A percentile compares a stretch with the other conserved stretches of the same genome.
Conservation (phyloP, 1,140 invertebrate species). For the Zaprionus capensis region DNA sequence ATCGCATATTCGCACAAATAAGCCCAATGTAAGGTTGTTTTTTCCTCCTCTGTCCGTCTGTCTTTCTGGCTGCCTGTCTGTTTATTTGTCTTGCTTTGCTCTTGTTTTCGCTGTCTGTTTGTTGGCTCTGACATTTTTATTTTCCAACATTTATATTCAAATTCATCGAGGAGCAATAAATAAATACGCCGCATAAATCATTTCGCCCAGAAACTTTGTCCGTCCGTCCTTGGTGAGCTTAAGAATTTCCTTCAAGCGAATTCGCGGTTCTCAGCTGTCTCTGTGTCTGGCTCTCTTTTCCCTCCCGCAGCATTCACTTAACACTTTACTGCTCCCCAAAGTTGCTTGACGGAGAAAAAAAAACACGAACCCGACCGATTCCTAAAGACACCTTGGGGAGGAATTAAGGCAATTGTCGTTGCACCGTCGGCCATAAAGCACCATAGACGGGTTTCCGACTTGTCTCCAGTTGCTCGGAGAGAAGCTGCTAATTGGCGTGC, state of each 20-base stretch:
- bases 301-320: conserved; percentile 42
- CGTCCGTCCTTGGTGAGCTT: conserved; percentile 10
- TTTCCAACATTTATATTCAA: conserved; percentile 59
- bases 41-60: not conserved
- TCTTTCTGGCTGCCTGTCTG: not conserved
- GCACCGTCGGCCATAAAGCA: conserved; percentile 20
- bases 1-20: conserved; percentile 55
- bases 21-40: conserved; percentile 19
- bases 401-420: conserved; percentile 66
- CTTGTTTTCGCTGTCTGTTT: conserved; percentile 15
- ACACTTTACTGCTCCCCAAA: conserved; percentile 1
- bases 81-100: conserved; percentile 8
- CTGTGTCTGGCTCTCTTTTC: conserved; percentile 28
- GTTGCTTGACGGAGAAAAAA: conserved; percentile 13
- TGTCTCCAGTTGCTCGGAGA: conserved; percentile 10
- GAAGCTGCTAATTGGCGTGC: conserved; percentile 67
- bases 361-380: conserved; percentile 12
- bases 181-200: conserved; percentile 69
- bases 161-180: conserved; percentile 73
- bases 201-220: conserved; percentile 57
- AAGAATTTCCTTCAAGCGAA: not conserved
- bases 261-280: conserved; percentile 17
- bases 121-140: conserved; percentile 21
- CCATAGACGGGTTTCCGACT: conserved; percentile 36
- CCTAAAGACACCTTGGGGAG: conserved; percentile 68